Base-by-base conservation (phyloP, 2,888 invertebrate species). In the Ornithoptera alexandrae region DNA sequence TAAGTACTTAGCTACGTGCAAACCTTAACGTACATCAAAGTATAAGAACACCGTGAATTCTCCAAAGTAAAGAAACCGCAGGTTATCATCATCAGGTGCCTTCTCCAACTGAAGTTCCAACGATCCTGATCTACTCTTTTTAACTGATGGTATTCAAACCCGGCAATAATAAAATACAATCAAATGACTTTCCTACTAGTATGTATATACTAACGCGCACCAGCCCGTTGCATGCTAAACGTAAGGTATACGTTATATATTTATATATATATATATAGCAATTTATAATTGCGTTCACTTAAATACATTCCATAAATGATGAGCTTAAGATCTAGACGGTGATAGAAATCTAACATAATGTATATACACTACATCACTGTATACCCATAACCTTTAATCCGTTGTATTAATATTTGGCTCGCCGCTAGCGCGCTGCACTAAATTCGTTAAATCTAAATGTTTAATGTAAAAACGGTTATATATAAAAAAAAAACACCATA, bases 321-420 rank as follows among this genome's bases (percentile, higher is more conserved):
- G 46, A 46, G 46, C 46, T 56, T 56, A 56, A 7, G 6, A 18
- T 10, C 56, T 56, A 56, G 10, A n/a, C 56, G 5, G 56, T 20
- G 56, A 56, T 56, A 56, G 18, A 56, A 8, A 56, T 20, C 20
- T 56, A 56, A 20, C 20, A 56, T 56, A 56, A 20, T 30, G 39
- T 67, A 68, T 70, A 64, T 69, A 66, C 69, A 69, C 46, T 58
- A 65, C 42, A 20, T 70, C 62, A 68, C 63, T 77, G 74, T 78
- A 71, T 78, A 81, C 81, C 83, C 80, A 80, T 80, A 81, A 83
- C 82, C 81, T 73, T 67, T 81, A 83, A 84, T 83, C 82, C 80
- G 82, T 80, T 85, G 84, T 62, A 53, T 79, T 77, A 77, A 81
- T 84, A 84, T 89, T 90, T 89, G 90, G 89, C 89, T 89, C 89